Percentiles rank a stretch among this genome's conserved stretches.
Conservation (phyloP, 2,113 vertebrate genomes). For the Tyrannus savana region DNA sequence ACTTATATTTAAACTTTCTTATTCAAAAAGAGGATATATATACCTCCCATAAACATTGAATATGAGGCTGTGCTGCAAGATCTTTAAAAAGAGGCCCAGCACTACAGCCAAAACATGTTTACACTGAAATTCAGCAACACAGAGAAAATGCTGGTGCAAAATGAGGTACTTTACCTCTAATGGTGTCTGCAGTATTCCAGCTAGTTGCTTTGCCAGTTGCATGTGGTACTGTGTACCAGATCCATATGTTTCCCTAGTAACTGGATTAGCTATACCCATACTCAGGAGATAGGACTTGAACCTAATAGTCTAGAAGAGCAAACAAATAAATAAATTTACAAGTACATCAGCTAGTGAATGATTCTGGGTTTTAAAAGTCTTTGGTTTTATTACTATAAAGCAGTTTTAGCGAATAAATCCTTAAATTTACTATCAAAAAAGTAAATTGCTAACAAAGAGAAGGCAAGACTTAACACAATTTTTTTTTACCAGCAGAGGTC, state of each 20-base stretch:
- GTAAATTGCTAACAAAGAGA: background rate
- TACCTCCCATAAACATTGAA: background rate
- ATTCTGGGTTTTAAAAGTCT: background rate
- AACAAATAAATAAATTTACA: background rate
- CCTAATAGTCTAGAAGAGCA: slow-evolving; percentile 84
- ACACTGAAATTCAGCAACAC: background rate
- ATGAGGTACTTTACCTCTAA: slow-evolving; percentile 80
- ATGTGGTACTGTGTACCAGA: slow-evolving; percentile 96
- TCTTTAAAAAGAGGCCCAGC: background rate
- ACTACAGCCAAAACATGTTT: background rate
- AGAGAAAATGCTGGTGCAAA: background rate
- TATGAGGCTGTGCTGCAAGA: background rate
- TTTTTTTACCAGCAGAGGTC: background rate
- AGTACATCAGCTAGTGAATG: background rate
- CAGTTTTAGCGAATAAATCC: background rate
- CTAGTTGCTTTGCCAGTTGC: slow-evolving; percentile 93
- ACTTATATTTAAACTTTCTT: background rate
- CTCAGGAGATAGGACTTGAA: slow-evolving; percentile 98
- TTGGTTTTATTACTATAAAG: background rate
- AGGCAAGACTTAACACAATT: background rate
- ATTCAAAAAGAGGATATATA: background rate
- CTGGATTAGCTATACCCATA: slow-evolving; percentile 97
- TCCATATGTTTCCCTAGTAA: slow-evolving; percentile 92
- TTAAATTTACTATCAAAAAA: background rate
- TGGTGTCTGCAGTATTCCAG: slow-evolving; percentile 88